Base-by-base conservation (phyloP, 2,113 vertebrate species). In the Semicossyphus pulcher region DNA sequence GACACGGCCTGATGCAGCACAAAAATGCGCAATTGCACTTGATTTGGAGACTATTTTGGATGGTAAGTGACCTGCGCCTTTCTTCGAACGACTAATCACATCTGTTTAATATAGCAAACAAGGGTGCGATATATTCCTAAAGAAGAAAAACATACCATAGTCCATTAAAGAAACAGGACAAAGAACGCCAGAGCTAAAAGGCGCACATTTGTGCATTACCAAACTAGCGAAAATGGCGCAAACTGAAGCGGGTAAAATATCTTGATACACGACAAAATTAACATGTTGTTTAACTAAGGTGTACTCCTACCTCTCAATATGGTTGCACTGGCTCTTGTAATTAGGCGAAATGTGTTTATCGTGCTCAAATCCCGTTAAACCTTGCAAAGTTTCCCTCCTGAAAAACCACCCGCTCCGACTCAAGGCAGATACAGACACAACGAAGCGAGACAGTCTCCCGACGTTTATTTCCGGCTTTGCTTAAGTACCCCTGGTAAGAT, bases 331-430 rank as follows among this genome's bases (percentile, higher is more conserved):
- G 80, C 67, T 88, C 78, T 70, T 72, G 58, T 73, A 76, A 86
- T 89, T 67, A 83, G 82, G 83, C 70, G 49, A 80, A 78, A 83
- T 78, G 85, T 82, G 80, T 79, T 77, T 80, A 76, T 82, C 86
- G 90, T 78, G 84, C 82, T 89, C 88, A 83, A 91, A 93, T 94
- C 91, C 89, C 73, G 92, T 92, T 89, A 93, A 94, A 93, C 78
- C 89, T 84, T 72, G 84, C 79, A 91, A 93, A 94, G 93, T 95
- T 95, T 95, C 93, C 94, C 94, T 94, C 93, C 93, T 90, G 93
- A 93, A 94, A 88, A 93, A 93, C 81, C 92, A 92, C 79, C 89
- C 91, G 93, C 91, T 94, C 88, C 91, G 83, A 92, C 81, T 92
- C 90, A 77, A 93, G 86, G 71, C 49, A 80, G 66, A 80, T 39